Percentiles rank a stretch among this genome's conserved stretches.
Evolutionary conservation across 2,797 vertebrate species (phyloP).

Genomic region (Lepilemur septentrionalis): DNA sequence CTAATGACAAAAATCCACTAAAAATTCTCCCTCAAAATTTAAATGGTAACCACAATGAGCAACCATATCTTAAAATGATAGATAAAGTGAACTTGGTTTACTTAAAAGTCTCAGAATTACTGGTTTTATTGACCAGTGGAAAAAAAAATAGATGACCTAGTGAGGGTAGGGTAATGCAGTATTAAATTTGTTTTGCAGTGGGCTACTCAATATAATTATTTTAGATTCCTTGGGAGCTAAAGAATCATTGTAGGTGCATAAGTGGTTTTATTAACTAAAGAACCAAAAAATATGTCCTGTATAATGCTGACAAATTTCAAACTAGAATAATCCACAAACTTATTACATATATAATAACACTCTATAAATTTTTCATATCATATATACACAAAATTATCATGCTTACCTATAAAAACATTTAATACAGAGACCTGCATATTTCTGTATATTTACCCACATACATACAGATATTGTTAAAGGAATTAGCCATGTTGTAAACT

Average conservation of each 20-base stretch:
- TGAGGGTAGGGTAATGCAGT: not conserved
- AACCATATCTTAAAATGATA: not conserved
- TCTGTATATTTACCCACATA: not conserved
- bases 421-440: not conserved
- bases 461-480: not conserved
- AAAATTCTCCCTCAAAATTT: not conserved
- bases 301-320: not conserved
- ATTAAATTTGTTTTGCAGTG: not conserved
- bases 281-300: not conserved
- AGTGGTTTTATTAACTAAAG: not conserved
- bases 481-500: not conserved
- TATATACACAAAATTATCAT: not conserved
- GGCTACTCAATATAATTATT: not conserved
- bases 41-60: not conserved
- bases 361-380: not conserved
- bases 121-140: not conserved
- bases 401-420: not conserved
- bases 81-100: not conserved
- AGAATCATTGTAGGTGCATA: not conserved
- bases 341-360: not conserved
- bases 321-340: not conserved
- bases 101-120: not conserved
- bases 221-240: not conserved
- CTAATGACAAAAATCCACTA: not conserved
- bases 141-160: not conserved